phyloP scores from a whole-genome alignment of 64 coral and sea anemone species.

The Actinia equina region DNA sequence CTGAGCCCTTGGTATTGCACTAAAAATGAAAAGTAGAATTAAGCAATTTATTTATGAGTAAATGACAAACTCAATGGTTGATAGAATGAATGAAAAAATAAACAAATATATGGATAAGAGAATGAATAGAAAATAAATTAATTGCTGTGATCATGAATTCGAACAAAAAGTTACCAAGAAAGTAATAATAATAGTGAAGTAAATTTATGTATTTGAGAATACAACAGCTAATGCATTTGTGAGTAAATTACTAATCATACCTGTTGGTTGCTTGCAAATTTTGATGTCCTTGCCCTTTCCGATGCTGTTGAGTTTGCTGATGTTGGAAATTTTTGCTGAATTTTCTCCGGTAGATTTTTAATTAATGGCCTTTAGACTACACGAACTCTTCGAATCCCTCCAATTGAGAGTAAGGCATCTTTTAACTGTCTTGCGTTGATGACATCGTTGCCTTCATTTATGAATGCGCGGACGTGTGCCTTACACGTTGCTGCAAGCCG shows the following conservation, averaged over 20 bases:
- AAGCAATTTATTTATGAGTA: too few relatives aligned
- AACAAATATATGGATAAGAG: neutral
- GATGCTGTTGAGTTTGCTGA: slow-evolving; percentile 30
- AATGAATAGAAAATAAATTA: neutral
- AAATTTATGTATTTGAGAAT: too few relatives aligned
- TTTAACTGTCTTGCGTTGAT: slow-evolving; percentile 10
- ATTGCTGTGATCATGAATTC: neutral
- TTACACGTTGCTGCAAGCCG: slow-evolving; percentile 22
- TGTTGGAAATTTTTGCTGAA: neutral
- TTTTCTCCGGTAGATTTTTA: slow-evolving; percentile 2
- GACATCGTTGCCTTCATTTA: slow-evolving; percentile 32
- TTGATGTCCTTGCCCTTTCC: slow-evolving; percentile 16
- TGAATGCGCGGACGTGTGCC: neutral
- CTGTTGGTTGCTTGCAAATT: neutral
- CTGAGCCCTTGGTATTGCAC: neutral
- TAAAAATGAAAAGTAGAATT: neutral
- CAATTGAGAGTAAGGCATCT: slow-evolving; percentile 14
- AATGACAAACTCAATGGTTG: too few relatives aligned
- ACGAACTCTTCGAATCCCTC: slow-evolving; percentile 16
- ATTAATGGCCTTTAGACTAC: slow-evolving; percentile 4
- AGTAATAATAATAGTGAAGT: neutral
- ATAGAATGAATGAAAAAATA: neutral
- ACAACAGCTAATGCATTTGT: too few relatives aligned
- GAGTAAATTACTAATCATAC: neutral
- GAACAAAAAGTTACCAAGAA: neutral